Percentiles rank a stretch among this genome's conserved stretches.
phyloP scores from a whole-genome alignment of 2,113 vertebrate genomes.

The Phalacrocorax carbo region DNA sequence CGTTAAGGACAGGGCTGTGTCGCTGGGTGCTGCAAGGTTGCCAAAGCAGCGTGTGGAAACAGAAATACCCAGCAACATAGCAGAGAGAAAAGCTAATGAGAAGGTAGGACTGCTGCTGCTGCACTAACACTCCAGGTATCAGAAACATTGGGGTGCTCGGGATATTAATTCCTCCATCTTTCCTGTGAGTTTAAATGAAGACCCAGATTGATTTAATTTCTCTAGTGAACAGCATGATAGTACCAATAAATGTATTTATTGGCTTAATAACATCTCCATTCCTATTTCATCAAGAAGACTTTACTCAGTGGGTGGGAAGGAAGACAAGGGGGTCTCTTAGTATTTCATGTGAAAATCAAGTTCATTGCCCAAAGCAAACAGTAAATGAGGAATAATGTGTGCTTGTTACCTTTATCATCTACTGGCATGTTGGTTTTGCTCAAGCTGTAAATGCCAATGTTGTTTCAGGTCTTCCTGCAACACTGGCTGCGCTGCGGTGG shows the following conservation, averaged over 20 bases:
- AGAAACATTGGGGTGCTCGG: background rate
- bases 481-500: background rate
- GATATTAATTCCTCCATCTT: background rate
- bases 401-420: background rate
- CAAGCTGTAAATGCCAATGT: background rate
- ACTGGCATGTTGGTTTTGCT: background rate
- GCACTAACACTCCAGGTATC: background rate
- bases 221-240: background rate
- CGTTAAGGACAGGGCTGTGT: accelerated
- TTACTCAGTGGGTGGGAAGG: background rate
- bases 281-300: background rate
- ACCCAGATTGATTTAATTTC: background rate
- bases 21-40: background rate
- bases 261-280: background rate
- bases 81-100: background rate
- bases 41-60: background rate
- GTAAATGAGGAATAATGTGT: background rate
- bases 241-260: background rate
- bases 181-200: background rate
- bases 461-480: background rate
- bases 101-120: background rate
- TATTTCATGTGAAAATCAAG: background rate
- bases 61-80: background rate
- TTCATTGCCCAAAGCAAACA: background rate
- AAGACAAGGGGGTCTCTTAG: background rate